phyloP scores from a whole-genome alignment of 2,797 vertebrate genomes.

The Rhinella marina region DNA sequence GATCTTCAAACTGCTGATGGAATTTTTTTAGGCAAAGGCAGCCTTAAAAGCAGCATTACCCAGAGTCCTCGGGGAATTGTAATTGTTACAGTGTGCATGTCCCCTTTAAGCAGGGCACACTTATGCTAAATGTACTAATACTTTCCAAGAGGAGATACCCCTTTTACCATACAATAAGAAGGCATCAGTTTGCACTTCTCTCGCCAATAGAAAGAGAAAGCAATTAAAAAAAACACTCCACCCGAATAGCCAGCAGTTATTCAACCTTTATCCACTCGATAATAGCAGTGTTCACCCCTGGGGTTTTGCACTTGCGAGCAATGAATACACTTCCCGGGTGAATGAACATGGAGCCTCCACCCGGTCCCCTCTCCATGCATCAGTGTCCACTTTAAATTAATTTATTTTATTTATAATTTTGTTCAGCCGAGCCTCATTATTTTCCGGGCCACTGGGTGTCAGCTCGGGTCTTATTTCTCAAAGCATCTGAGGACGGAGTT shows the following conservation, averaged over 20 bases:
- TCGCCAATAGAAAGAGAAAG: constrained; percentile 53
- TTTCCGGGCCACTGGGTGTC: constrained; percentile 60
- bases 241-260: constrained; percentile 63
- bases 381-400: constrained; percentile 64
- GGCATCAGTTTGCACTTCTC: constrained; percentile 57
- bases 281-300: constrained; percentile 58
- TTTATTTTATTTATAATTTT: constrained; percentile 64
- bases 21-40: background rate
- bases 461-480: constrained; percentile 57
- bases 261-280: constrained; percentile 63
- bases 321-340: constrained; percentile 63
- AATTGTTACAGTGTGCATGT: background rate
- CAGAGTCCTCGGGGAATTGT: background rate
- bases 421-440: constrained; percentile 62
- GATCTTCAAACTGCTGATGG: background rate
- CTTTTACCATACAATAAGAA: constrained; percentile 46
- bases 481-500: constrained; percentile 56
- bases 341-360: constrained; percentile 51
- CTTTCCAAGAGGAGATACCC: background rate
- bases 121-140: constrained; percentile 30
- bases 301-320: constrained; percentile 57
- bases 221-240: constrained; percentile 58
- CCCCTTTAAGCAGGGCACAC: background rate
- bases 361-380: constrained; percentile 58
- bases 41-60: background rate